Base-by-base conservation (phyloP, 2,888 invertebrate species). In the Cerceris ruficornis region DNA sequence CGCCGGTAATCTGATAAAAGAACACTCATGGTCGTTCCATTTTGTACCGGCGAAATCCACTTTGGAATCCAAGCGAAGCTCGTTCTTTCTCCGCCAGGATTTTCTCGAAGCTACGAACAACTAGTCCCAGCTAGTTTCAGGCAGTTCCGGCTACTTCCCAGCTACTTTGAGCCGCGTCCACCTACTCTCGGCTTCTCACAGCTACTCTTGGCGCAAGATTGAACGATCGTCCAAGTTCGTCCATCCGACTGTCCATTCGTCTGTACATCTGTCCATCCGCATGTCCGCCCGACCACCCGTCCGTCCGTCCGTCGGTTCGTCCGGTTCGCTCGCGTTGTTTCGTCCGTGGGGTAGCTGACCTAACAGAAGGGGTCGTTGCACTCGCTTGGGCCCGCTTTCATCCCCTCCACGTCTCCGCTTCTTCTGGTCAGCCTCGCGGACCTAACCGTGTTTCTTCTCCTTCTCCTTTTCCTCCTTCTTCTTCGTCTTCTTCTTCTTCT, bases 331-430 rank as follows among this genome's bases (percentile, higher is more conserved):
- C 75, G 77, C 69, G 83, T 79, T 80, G 80, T 67, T 73, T 69
- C 84, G 82, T 87, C 81, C 87, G 87, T 87, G 90, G 91, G 92
- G 92, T 92, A 86, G 91, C 88, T 92, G 92, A 92, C 92, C 92
- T 90, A 88, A 83, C 80, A 74, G 80, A 83, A 87, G 87, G 91
- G 91, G 91, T 90, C 91, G 90, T 90, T 91, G 91, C 89, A 90
- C 91, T 85, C 89, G 79, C 73, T 69, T 80, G 86, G 88, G 87
- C 87, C 90, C 87, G 87, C 87, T 88, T 89, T 89, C 87, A 87
- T 87, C 89, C 90, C 90, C 89, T 84, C 90, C 84, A 85, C 85
- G 72, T 82, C 77, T 77, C 82, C 74, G 81, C 72, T 81, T 84
- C 83, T 72, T 83, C 82, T 86, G 88, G 86, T 88, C 88, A 86